Evolutionary conservation across 2,797 vertebrate genomes (phyloP).

Genomic region (Gila robusta): DNA sequence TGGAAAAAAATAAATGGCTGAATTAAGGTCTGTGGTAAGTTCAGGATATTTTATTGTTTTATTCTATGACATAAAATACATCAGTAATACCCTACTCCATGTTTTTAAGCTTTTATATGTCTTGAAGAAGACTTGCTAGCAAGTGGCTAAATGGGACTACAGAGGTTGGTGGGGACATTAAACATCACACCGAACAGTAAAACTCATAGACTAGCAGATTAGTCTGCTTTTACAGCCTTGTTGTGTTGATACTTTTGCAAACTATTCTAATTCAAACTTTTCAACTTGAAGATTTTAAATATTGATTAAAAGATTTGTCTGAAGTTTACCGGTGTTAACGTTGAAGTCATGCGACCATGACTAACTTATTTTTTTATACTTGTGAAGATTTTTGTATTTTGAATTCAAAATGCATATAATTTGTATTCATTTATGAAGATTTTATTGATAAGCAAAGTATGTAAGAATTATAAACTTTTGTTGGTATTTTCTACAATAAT

Average conservation of each 20-base stretch:
- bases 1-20: not conserved
- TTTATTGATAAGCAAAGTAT: not conserved
- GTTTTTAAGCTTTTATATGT: not conserved
- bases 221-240: not conserved
- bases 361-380: not conserved
- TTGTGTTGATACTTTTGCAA: not conserved
- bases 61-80: not conserved
- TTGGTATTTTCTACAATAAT: not conserved
- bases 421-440: not conserved
- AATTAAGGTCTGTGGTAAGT: not conserved
- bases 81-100: not conserved
- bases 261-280: not conserved
- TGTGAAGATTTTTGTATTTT: not conserved
- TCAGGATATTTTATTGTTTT: not conserved
- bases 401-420: not conserved
- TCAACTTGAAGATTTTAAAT: not conserved
- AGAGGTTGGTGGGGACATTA: constrained; percentile 1
- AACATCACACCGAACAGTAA: not conserved
- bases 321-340: not conserved
- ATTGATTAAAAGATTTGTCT: not conserved
- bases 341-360: not conserved
- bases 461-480: not conserved
- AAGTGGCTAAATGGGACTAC: not conserved
- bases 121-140: not conserved
- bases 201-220: not conserved